Evolutionary conservation across 1,140 invertebrate species (phyloP).

Genomic region (Lethrus apterus): DNA sequence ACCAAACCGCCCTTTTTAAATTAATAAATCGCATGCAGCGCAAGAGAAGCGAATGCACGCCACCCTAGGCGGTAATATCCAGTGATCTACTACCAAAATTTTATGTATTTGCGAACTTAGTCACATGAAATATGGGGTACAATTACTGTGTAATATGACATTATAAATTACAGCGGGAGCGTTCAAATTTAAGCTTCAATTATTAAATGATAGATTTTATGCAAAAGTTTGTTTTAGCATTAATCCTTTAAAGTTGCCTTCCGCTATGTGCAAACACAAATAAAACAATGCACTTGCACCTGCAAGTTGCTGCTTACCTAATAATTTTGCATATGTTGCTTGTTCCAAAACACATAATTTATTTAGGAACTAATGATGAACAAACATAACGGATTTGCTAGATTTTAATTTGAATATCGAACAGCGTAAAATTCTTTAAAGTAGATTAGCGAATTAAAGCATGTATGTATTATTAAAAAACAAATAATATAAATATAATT

Average conservation of each 20-base stretch:
- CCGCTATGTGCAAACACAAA: not conserved
- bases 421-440: no score
- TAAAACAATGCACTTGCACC: no score
- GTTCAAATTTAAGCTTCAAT: constrained; percentile 1
- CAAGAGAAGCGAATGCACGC: constrained; percentile 6
- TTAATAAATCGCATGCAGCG: constrained; percentile 31
- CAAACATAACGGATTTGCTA: no score
- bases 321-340: no score
- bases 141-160: constrained; percentile 24
- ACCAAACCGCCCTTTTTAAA: constrained; percentile 27
- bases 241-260: not conserved
- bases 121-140: constrained; percentile 28
- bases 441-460: no score
- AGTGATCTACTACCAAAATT: constrained; percentile 28
- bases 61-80: constrained; percentile 29
- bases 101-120: constrained; percentile 33
- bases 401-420: no score
- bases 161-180: constrained; percentile 19
- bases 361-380: no score
- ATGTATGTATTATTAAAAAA: no score
- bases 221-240: not conserved
- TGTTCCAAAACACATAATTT: no score
- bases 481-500: no score
- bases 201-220: constrained; percentile 10
- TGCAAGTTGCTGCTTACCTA: no score